phyloP scores from a whole-genome alignment of 1,140 invertebrate genomes.

The Leptinotarsa undecemlineata region DNA sequence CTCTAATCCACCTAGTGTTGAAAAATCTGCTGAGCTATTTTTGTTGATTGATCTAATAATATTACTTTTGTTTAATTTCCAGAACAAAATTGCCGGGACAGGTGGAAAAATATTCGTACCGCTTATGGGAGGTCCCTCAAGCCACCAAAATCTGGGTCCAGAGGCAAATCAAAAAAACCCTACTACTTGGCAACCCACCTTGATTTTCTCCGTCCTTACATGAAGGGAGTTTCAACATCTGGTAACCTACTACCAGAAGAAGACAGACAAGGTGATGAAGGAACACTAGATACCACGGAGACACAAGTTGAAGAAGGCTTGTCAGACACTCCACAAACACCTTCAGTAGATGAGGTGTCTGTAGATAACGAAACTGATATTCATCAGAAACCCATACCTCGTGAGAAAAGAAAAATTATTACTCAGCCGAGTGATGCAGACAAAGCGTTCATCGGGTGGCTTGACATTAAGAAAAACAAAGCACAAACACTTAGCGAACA shows the following conservation, averaged over 20 bases:
- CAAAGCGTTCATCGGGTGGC: not conserved
- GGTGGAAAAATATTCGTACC: too few species aligned
- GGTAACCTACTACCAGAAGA: not conserved
- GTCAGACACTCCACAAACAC: not conserved
- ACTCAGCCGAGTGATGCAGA: not conserved
- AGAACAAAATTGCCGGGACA: too few species aligned
- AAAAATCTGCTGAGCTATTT: too few species aligned
- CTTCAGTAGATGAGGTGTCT: not conserved
- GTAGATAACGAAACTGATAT: not conserved
- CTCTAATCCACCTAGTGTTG: too few species aligned
- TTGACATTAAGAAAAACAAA: not conserved
- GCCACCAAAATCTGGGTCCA: not conserved
- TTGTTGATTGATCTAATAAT: too few species aligned
- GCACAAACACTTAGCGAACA: not conserved
- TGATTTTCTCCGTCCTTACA: not conserved
- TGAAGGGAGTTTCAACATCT: not conserved
- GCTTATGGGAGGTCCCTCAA: too few species aligned
- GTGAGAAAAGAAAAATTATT: constrained; percentile 1
- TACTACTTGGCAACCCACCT: not conserved
- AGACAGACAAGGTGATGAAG: not conserved
- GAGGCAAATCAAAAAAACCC: constrained; percentile 1
- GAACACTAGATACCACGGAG: not conserved
- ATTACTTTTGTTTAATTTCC: too few species aligned
- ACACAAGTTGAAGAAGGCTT: not conserved
- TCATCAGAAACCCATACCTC: not conserved